phyloP scores from a whole-genome alignment of 2,888 invertebrate genomes.

The Empis livida region DNA sequence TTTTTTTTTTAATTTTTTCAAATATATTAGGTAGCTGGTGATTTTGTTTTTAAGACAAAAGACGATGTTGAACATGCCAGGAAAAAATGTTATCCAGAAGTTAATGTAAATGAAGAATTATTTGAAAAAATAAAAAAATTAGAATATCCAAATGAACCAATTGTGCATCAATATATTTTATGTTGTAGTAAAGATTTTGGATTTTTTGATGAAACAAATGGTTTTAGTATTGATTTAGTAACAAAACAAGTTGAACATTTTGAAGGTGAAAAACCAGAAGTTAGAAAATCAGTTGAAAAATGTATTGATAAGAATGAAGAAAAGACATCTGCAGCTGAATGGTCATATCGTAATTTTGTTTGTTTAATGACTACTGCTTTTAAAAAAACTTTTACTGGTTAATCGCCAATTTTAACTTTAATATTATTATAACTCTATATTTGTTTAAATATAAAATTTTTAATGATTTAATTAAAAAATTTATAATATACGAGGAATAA shows the following conservation, averaged over 20 bases:
- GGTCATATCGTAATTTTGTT: background rate
- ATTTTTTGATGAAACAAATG: background rate
- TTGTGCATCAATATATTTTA: background rate
- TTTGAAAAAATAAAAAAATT: conserved; percentile 3
- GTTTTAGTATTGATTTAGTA: background rate
- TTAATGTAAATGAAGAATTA: background rate
- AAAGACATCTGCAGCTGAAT: background rate
- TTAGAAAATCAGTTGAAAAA: background rate
- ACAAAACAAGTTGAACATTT: background rate
- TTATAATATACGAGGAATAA: too few species aligned
- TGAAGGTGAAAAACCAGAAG: too few species aligned
- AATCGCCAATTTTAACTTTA: too few species aligned
- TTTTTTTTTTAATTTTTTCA: too few species aligned
- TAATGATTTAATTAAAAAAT: too few species aligned
- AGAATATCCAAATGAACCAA: conserved; percentile 1
- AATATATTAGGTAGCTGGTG: too few species aligned
- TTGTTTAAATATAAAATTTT: too few species aligned
- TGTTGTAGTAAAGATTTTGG: background rate
- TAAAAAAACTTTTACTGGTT: too few species aligned
- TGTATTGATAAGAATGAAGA: background rate
- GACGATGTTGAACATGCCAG: background rate
- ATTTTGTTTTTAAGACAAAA: too few species aligned
- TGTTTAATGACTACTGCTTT: too few species aligned
- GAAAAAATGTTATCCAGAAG: background rate
- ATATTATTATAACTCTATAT: too few species aligned